Evolutionary conservation across 30 jellyfish, hydroid and myxozoan genomes (phyloP).

Genomic region (Aurelia sp.): DNA sequence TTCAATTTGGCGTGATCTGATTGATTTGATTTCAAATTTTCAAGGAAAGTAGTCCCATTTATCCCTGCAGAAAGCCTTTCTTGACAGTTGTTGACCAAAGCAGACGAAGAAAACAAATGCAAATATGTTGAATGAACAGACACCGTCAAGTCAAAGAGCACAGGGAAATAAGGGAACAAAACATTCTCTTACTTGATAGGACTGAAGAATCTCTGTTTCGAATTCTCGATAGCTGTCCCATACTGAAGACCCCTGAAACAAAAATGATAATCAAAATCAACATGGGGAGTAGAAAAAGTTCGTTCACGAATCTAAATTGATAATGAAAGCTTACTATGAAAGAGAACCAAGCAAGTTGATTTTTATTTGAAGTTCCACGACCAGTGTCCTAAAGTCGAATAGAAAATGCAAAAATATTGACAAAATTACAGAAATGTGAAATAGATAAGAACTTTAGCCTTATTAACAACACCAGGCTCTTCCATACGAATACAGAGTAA

Average conservation of each 20-base stretch:
- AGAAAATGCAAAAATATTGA: too few species aligned
- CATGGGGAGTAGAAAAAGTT: neutral
- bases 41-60: too few species aligned
- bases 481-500: too few species aligned
- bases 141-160: too few species aligned
- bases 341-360: neutral
- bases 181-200: constrained; percentile 73
- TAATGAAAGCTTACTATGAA: neutral
- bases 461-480: too few species aligned
- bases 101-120: neutral
- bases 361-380: neutral
- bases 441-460: too few species aligned
- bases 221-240: constrained; percentile 99
- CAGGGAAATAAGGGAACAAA: neutral
- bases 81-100: too few species aligned
- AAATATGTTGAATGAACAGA: neutral
- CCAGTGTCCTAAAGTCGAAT: too few species aligned
- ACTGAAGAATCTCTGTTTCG: constrained; percentile 88
- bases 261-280: neutral
- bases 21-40: too few species aligned
- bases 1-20: too few species aligned
- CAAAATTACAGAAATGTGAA: too few species aligned
- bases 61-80: too few species aligned
- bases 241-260: constrained; percentile 82
- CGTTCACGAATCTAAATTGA: neutral